phyloP scores from a whole-genome alignment of 2,113 vertebrate genomes.

The Tragelaphus strepsiceros region DNA sequence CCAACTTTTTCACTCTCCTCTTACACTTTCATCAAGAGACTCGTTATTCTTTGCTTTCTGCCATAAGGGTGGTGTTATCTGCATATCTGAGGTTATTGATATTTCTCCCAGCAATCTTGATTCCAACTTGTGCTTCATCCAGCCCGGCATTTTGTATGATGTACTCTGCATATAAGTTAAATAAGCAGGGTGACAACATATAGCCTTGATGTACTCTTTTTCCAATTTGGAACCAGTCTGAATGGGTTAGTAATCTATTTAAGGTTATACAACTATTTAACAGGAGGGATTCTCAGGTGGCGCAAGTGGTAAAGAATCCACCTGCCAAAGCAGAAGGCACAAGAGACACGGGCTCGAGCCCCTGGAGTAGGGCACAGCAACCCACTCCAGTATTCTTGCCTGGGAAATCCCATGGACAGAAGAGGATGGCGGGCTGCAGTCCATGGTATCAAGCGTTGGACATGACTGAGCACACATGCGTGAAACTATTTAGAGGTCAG shows the following conservation, averaged over 20 bases:
- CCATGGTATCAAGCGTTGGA: neutral
- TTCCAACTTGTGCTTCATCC: neutral
- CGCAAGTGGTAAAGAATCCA: neutral
- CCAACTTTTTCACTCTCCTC: neutral
- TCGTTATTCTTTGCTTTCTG: neutral
- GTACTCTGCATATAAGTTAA: neutral
- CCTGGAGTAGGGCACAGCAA: neutral
- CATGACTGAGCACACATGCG: accelerated
- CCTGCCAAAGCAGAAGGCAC: neutral
- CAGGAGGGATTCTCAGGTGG: neutral
- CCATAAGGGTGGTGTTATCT: neutral
- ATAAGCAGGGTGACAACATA: neutral
- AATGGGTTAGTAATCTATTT: neutral
- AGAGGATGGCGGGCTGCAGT: neutral
- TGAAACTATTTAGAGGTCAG: neutral
- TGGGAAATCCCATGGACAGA: neutral
- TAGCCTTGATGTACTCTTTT: neutral
- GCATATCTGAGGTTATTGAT: neutral
- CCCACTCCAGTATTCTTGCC: neutral
- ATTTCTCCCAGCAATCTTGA: neutral
- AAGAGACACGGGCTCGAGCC: neutral
- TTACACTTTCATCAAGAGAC: neutral
- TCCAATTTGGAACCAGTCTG: neutral
- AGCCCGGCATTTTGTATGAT: accelerated
- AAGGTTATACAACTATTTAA: neutral